Conservation (phyloP, 92 coral and sea anemone species). For the Actinostola sp. region DNA sequence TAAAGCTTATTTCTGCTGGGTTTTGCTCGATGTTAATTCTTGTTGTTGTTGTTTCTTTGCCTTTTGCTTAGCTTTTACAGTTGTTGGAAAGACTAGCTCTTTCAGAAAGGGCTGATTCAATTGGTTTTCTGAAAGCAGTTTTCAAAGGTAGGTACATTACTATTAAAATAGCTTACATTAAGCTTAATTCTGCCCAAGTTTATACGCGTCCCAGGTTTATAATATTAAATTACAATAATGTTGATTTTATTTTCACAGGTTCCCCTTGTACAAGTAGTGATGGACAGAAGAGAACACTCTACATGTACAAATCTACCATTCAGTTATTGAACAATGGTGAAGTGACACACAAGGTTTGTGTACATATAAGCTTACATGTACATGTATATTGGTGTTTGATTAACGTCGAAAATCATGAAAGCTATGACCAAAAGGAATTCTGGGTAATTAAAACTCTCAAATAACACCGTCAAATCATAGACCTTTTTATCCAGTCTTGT, state of each 20-base stretch:
- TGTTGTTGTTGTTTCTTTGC: background rate
- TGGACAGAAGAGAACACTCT: slow-evolving; percentile 74
- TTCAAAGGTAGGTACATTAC: slow-evolving; percentile 90
- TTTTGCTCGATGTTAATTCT: background rate
- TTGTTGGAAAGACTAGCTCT: slow-evolving; percentile 63
- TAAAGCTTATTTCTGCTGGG: background rate
- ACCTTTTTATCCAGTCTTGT: too few relatives aligned
- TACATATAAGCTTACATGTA: background rate
- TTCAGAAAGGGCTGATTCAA: slow-evolving; percentile 78
- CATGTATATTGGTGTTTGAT: background rate
- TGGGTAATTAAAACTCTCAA: too few relatives aligned
- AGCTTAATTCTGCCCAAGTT: too few relatives aligned
- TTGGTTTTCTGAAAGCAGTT: slow-evolving; percentile 76
- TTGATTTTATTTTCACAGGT: slow-evolving; percentile 51
- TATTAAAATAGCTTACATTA: too few relatives aligned
- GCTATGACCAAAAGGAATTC: too few relatives aligned
- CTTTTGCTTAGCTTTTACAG: slow-evolving; percentile 60
- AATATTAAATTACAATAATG: background rate
- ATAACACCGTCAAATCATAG: too few relatives aligned
- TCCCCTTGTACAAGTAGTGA: slow-evolving; percentile 71
- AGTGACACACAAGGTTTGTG: slow-evolving; percentile 75
- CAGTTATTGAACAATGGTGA: slow-evolving; percentile 77
- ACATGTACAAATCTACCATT: slow-evolving; percentile 72
- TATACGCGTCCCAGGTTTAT: background rate
- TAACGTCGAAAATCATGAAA: too few relatives aligned